phyloP scores from a whole-genome alignment of 2,888 invertebrate species.

The Onthophagus sagittarius region DNA sequence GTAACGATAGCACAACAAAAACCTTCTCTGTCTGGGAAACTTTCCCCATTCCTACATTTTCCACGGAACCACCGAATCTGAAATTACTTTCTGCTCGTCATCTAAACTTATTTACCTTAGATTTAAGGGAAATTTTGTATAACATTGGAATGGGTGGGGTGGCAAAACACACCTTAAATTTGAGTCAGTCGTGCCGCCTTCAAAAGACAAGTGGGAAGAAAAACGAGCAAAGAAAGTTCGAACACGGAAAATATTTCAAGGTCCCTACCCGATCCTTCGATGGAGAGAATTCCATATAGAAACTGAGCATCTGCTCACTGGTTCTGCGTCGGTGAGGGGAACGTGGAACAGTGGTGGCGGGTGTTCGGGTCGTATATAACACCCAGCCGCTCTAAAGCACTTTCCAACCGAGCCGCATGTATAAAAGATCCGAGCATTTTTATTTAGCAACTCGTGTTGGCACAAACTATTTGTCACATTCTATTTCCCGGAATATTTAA shows the following conservation, averaged over 20 bases:
- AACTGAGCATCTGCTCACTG: conserved; percentile 7
- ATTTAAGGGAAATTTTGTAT: neutral
- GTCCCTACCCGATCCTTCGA: neutral
- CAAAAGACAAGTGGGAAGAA: neutral
- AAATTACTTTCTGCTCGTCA: neutral
- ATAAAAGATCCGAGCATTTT: conserved; percentile 36
- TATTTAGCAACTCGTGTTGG: conserved; percentile 37
- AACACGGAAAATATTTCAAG: conserved; percentile 12
- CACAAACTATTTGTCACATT: conserved; percentile 39
- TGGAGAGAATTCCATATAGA: conserved; percentile 9
- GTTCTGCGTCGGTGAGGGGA: neutral
- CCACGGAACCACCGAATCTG: too few relatives aligned
- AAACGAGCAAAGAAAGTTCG: conserved; percentile 3
- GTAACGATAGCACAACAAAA: neutral
- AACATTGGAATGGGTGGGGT: neutral
- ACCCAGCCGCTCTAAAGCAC: conserved; percentile 29
- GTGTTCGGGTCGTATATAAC: neutral
- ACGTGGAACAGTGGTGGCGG: conserved; percentile 1
- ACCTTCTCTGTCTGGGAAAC: neutral
- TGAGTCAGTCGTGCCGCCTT: neutral
- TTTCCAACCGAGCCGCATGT: conserved; percentile 34
- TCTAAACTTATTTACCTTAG: too few relatives aligned
- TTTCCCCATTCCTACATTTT: neutral
- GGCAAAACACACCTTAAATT: neutral
- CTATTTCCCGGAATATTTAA: conserved; percentile 38